These are phyloP conservation scores for Arctia plantaginis DNA, from an alignment of 2,888 invertebrate species.

Conservation along the genomic window DNA sequence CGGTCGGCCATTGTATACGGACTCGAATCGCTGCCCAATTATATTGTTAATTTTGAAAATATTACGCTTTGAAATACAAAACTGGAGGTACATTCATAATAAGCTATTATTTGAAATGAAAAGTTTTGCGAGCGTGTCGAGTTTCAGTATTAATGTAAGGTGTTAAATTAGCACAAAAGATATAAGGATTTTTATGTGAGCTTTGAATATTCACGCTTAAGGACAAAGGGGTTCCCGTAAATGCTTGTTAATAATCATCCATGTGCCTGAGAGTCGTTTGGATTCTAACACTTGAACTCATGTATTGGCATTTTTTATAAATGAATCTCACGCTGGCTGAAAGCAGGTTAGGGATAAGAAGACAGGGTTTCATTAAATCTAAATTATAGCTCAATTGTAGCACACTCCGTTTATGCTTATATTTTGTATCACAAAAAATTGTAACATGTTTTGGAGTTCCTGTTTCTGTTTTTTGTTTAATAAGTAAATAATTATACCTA, in stretches of 20 bases:
- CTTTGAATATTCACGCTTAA: slow-evolving; percentile 34
- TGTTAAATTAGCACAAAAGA: slow-evolving; percentile 53
- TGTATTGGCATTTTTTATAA: neutral
- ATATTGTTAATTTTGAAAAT: slow-evolving; percentile 86
- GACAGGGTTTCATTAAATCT: neutral
- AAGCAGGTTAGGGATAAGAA: neutral
- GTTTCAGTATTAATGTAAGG: slow-evolving; percentile 61
- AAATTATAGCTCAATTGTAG: too few species aligned
- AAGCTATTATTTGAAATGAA: slow-evolving; percentile 75
- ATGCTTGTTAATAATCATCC: slow-evolving; percentile 44
- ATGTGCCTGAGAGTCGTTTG: slow-evolving; percentile 21
- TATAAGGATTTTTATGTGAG: slow-evolving; percentile 31
- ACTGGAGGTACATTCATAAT: slow-evolving; percentile 76
- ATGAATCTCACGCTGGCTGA: neutral
- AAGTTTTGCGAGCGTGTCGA: slow-evolving; percentile 47
- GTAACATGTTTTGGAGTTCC: too few species aligned
- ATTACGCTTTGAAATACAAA: slow-evolving; percentile 83
- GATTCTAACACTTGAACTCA: slow-evolving; percentile 26
- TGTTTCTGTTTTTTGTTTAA: too few species aligned
- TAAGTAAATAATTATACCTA: too few species aligned
- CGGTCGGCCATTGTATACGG: slow-evolving; percentile 65
- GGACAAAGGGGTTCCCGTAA: slow-evolving; percentile 35
- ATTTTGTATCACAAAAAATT: too few species aligned
- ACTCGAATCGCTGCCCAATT: slow-evolving; percentile 83
- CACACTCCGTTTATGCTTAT: too few species aligned